phyloP scores from a whole-genome alignment of 1,140 invertebrate species.

The Pinna nobilis region DNA sequence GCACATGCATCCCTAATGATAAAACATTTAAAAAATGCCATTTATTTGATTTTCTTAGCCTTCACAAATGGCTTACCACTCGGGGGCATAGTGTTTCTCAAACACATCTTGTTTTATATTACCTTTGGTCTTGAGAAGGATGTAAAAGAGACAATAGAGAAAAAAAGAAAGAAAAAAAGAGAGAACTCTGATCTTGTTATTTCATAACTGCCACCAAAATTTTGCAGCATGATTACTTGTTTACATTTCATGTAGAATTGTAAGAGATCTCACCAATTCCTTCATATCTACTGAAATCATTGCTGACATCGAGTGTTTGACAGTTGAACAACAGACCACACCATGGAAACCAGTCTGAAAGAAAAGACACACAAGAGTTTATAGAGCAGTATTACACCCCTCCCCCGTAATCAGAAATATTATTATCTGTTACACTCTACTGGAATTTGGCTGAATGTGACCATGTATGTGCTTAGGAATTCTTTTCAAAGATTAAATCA shows the following conservation, averaged over 20 bases:
- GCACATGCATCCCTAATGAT: too few relatives aligned
- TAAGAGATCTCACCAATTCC: slow-evolving; percentile 11
- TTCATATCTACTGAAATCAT: slow-evolving; percentile 5
- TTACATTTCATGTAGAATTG: not conserved
- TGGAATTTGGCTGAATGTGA: not conserved
- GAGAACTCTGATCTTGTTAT: too few relatives aligned
- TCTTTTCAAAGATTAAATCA: not conserved
- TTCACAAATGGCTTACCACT: too few relatives aligned
- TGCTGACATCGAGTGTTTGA: not conserved
- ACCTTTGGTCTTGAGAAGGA: too few relatives aligned
- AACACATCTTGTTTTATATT: too few relatives aligned
- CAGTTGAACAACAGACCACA: slow-evolving; percentile 27
- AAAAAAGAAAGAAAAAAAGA: not conserved
- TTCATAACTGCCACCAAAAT: too few relatives aligned
- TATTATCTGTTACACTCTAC: not conserved
- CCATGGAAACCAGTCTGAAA: slow-evolving; percentile 31
- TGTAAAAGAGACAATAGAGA: not conserved
- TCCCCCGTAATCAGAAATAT: not conserved
- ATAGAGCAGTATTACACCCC: too few relatives aligned
- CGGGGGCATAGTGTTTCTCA: too few relatives aligned
- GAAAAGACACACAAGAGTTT: not conserved
- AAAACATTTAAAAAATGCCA: too few relatives aligned
- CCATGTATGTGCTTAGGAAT: not conserved
- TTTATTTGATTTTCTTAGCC: too few relatives aligned
- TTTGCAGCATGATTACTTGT: too few relatives aligned